These are phyloP conservation scores for Morpho helenor DNA, from an alignment of 2,888 invertebrate genomes.

Conservation along the genomic window DNA sequence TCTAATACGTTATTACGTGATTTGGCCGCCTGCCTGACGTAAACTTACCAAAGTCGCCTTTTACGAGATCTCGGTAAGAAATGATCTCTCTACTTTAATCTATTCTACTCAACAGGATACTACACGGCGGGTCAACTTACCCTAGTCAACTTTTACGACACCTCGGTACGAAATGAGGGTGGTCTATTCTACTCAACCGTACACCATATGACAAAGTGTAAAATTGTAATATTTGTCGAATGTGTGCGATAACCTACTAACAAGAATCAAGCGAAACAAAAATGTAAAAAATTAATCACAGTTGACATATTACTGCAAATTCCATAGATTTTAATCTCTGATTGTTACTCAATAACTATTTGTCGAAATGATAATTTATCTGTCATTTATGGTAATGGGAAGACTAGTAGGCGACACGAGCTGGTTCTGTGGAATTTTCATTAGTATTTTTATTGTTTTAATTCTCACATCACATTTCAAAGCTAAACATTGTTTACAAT, in stretches of 20 bases:
- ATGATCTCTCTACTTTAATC: too few relatives aligned
- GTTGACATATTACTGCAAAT: conserved; percentile 45
- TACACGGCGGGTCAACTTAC: too few relatives aligned
- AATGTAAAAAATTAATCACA: conserved; percentile 51
- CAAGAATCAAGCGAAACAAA: conserved; percentile 33
- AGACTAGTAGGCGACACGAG: conserved; percentile 58
- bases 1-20: too few relatives aligned
- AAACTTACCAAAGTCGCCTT: too few relatives aligned
- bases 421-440: conserved; percentile 70
- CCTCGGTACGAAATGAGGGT: too few relatives aligned
- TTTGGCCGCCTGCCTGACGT: too few relatives aligned
- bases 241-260: conserved; percentile 8
- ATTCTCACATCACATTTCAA: conserved; percentile 27
- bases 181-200: too few relatives aligned
- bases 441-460: conserved; percentile 64
- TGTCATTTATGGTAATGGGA: conserved; percentile 58
- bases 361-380: conserved; percentile 71
- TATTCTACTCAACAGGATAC: too few relatives aligned
- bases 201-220: too few relatives aligned
- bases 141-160: too few relatives aligned
- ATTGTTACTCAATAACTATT: conserved; percentile 61
- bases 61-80: too few relatives aligned
- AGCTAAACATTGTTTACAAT: conserved; percentile 17
- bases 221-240: conserved; percentile 2
- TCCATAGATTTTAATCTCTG: conserved; percentile 26